Percentiles rank a stretch among this genome's conserved stretches.
Evolutionary conservation across 2,797 vertebrate genomes (phyloP).

Genomic region (Siniperca obscura): DNA sequence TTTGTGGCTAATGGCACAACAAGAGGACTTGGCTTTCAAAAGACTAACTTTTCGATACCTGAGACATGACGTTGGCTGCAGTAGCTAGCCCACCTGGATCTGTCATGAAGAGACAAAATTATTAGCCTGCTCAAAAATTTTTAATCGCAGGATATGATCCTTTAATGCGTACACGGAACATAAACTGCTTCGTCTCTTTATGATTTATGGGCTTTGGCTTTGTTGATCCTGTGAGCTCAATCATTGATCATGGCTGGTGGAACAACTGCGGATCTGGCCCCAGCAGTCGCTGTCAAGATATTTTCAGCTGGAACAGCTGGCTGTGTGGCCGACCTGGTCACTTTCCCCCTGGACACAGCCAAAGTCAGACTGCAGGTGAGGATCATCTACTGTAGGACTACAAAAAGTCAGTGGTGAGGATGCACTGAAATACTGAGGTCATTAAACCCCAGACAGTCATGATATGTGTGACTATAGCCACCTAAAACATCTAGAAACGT

Average conservation of each 20-base stretch:
- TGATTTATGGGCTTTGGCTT: neutral
- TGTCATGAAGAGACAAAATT: neutral
- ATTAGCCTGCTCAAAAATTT: neutral
- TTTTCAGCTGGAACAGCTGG: constrained; percentile 90
- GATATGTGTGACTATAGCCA: neutral
- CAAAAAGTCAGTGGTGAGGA: constrained; percentile 67
- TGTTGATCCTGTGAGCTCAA: neutral
- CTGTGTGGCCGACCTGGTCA: constrained; percentile 92
- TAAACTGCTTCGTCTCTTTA: neutral
- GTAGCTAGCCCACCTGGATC: neutral
- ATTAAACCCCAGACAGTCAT: neutral
- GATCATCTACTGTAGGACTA: neutral
- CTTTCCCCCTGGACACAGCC: constrained; percentile 94
- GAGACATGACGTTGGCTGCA: constrained; percentile 46
- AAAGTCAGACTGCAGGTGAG: constrained; percentile 95
- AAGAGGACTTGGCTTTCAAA: constrained; percentile 3
- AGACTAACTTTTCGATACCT: constrained; percentile 40
- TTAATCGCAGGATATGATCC: neutral
- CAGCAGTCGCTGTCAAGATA: constrained; percentile 83
- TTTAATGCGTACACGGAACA: neutral
- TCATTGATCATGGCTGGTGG: constrained; percentile 59
- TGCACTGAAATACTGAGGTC: neutral
- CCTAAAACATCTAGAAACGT: neutral
- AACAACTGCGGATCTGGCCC: constrained; percentile 45
- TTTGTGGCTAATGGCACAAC: constrained; percentile 33